These are phyloP conservation scores for Spinibarbus caldwelli DNA, from an alignment of 2,797 vertebrate genomes.

Conservation along the genomic window DNA sequence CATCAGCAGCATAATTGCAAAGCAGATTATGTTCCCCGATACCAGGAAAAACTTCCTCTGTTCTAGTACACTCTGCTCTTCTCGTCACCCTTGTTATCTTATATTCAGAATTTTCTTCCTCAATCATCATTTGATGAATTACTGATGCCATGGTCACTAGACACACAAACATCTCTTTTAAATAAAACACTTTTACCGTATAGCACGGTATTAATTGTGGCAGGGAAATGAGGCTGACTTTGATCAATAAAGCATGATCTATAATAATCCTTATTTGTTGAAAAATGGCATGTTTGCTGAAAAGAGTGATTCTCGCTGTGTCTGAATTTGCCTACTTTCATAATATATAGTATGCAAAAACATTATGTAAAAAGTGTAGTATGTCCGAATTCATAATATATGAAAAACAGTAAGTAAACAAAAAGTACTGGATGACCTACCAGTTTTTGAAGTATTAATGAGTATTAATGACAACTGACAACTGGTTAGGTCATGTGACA, in stretches of 20 bases:
- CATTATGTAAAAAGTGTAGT: background rate
- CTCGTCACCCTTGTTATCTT: constrained; percentile 3
- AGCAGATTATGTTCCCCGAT: background rate
- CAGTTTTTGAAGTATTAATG: no score
- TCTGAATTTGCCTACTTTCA: no score
- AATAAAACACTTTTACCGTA: background rate
- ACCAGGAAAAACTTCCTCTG: background rate
- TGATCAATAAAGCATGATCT: background rate
- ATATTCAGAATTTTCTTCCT: background rate
- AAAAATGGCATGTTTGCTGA: background rate
- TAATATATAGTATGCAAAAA: background rate
- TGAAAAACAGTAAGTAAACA: background rate
- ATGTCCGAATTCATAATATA: background rate
- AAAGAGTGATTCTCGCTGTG: background rate
- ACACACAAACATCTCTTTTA: background rate
- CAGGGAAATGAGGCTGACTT: background rate
- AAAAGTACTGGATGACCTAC: no score
- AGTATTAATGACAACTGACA: background rate
- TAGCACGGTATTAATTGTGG: no score
- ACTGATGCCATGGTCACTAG: background rate
- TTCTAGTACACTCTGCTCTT: constrained; percentile 12
- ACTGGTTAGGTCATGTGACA: no score
- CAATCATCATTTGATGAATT: background rate
- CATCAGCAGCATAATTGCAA: background rate
- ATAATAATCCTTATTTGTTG: background rate